Evolutionary conservation across 2,113 vertebrate genomes (phyloP).

Genomic region (Xenopus borealis): DNA sequence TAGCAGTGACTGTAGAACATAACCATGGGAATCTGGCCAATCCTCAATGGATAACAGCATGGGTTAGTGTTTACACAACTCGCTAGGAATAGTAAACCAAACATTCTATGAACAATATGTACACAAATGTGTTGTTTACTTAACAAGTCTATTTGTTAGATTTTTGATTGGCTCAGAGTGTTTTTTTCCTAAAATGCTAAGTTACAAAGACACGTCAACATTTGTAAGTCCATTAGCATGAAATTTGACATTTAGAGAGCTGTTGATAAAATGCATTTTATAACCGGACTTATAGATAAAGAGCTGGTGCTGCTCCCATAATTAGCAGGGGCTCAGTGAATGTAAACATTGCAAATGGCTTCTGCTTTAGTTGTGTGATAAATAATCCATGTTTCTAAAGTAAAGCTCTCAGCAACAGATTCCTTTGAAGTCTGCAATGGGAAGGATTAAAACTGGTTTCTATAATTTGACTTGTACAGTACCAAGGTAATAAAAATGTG

Average conservation of each 20-base stretch:
- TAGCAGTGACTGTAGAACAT: background rate
- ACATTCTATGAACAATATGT: constrained; percentile 1
- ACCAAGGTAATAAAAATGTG: too few species aligned
- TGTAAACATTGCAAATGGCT: too few species aligned
- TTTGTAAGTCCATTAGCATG: background rate
- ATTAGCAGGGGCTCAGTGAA: too few species aligned
- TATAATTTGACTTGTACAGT: too few species aligned
- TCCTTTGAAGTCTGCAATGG: too few species aligned
- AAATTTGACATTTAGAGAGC: background rate
- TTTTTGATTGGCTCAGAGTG: background rate
- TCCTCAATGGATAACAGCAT: background rate
- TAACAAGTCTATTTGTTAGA: background rate
- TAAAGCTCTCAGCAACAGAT: too few species aligned
- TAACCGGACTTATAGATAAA: too few species aligned
- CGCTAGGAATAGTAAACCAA: constrained; percentile 1
- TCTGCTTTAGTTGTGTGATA: too few species aligned
- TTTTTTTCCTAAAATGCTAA: background rate
- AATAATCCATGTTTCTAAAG: too few species aligned
- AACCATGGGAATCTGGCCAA: background rate
- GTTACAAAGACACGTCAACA: background rate
- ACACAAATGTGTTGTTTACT: constrained; percentile 5
- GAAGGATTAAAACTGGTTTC: too few species aligned
- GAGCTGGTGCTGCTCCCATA: too few species aligned
- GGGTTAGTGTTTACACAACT: background rate
- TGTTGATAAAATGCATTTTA: background rate